Evolutionary conservation across 2,797 vertebrate genomes (phyloP).

Genomic region (Ambastaia sidthimunki): DNA sequence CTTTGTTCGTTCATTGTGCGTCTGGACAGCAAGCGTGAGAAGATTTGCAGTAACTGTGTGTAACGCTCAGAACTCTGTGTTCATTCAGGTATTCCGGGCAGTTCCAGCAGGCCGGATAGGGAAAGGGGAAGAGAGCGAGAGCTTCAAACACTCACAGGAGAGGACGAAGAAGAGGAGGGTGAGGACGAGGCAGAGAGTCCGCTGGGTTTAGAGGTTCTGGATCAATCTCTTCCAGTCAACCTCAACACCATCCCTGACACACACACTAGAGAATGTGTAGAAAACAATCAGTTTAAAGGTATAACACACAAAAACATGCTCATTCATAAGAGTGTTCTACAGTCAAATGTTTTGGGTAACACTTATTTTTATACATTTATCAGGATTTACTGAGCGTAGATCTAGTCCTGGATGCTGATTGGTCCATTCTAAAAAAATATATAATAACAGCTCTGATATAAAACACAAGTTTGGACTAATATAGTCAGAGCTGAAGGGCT

Average conservation of each 20-base stretch:
- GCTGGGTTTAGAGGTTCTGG: slow-evolving; percentile 81
- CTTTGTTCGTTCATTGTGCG: background rate
- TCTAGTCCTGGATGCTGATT: too few relatives aligned
- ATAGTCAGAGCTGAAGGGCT: too few relatives aligned
- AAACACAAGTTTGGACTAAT: too few relatives aligned
- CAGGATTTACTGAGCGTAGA: too few relatives aligned
- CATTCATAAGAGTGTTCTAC: background rate
- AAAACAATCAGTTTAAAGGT: slow-evolving; percentile 84
- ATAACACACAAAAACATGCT: slow-evolving; percentile 48
- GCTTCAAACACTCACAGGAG: slow-evolving; percentile 37
- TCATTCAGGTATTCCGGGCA: slow-evolving; percentile 68
- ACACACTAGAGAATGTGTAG: slow-evolving; percentile 71
- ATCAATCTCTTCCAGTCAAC: slow-evolving; percentile 76
- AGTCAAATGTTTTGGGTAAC: background rate
- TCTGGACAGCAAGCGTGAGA: slow-evolving; percentile 5
- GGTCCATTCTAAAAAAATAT: too few relatives aligned
- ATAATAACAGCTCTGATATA: too few relatives aligned
- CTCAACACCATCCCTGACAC: slow-evolving; percentile 72
- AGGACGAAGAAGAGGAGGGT: slow-evolving; percentile 64
- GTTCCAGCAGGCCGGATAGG: slow-evolving; percentile 67
- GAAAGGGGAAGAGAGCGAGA: slow-evolving; percentile 67
- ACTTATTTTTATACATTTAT: background rate
- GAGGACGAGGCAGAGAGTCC: slow-evolving; percentile 88
- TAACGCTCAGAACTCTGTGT: slow-evolving; percentile 52
- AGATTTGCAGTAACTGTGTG: background rate